Evolutionary conservation across 2,888 invertebrate genomes (phyloP).

Genomic region (Luffia ferchaultella): DNA sequence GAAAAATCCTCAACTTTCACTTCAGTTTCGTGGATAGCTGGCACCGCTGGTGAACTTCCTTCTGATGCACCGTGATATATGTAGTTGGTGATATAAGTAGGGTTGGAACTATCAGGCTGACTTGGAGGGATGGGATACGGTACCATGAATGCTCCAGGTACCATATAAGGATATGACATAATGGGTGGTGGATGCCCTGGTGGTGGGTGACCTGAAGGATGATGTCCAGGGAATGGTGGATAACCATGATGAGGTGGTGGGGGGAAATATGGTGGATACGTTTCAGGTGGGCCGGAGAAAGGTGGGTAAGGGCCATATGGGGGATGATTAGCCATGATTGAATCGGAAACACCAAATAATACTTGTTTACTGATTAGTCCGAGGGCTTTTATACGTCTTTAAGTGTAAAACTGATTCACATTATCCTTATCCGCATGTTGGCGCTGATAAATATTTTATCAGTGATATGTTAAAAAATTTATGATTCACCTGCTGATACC

Average conservation of each 20-base stretch:
- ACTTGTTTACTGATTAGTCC: too few relatives aligned
- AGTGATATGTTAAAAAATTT: background rate
- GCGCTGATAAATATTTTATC: background rate
- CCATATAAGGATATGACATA: constrained; percentile 30
- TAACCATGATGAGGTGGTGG: background rate
- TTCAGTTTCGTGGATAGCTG: background rate
- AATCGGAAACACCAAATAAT: background rate
- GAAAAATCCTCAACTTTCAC: constrained; percentile 37
- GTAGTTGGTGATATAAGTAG: constrained; percentile 52
- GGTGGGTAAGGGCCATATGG: background rate
- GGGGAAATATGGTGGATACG: background rate
- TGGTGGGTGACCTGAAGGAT: background rate
- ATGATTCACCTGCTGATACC: too few relatives aligned
- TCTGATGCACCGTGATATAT: constrained; percentile 44
- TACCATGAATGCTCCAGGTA: constrained; percentile 45
- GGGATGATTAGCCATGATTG: background rate
- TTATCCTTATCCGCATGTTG: background rate
- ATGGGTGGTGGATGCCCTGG: constrained; percentile 1
- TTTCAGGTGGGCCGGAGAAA: background rate
- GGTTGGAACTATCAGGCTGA: constrained; percentile 13
- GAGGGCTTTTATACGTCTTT: background rate
- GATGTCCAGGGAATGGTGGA: constrained; percentile 2
- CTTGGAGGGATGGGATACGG: constrained; percentile 29
- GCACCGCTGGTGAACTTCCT: constrained; percentile 1
- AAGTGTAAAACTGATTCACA: background rate